Percentiles rank a stretch among this genome's conserved stretches.
Conservation (phyloP, 2,888 invertebrate species). For the Hofmannophila pseudospretella region DNA sequence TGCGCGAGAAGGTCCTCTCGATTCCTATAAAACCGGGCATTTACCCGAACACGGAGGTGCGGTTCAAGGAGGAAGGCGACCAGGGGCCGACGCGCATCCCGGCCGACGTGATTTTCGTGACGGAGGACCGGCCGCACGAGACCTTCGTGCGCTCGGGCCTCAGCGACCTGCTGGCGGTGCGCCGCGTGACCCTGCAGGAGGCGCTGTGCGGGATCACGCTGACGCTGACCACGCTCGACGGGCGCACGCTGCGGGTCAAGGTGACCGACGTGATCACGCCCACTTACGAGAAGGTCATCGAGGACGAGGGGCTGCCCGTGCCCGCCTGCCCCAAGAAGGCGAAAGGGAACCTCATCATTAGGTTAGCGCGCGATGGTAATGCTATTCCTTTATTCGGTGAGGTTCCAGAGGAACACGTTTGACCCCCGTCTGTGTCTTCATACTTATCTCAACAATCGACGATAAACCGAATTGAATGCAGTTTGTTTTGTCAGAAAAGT, state of each 20-base stretch:
- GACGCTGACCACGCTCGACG: constrained; percentile 83
- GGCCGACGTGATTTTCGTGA: constrained; percentile 86
- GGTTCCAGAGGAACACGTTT: too few relatives aligned
- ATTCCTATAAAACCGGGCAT: constrained; percentile 87
- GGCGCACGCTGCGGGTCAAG: constrained; percentile 81
- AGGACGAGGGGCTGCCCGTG: constrained; percentile 85
- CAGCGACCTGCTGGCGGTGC: constrained; percentile 81
- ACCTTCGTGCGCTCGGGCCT: constrained; percentile 79
- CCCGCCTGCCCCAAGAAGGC: constrained; percentile 77
- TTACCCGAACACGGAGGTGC: constrained; percentile 83
- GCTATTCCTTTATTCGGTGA: too few relatives aligned
- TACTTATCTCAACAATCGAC: too few relatives aligned
- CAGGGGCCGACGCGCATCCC: constrained; percentile 85
- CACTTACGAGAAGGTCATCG: constrained; percentile 82
- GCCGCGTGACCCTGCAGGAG: constrained; percentile 80
- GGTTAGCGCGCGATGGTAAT: constrained; percentile 24
- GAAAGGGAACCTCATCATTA: constrained; percentile 83
- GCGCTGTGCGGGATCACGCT: constrained; percentile 84
- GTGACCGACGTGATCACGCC: constrained; percentile 85
- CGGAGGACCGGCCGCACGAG: constrained; percentile 84
- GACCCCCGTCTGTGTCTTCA: too few relatives aligned
- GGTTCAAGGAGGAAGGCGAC: constrained; percentile 89
- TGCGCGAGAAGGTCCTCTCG: constrained; percentile 84
- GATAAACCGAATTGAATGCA: too few relatives aligned
- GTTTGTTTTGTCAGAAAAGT: too few relatives aligned